phyloP scores from a whole-genome alignment of 2,888 invertebrate species.

The Tipula lateralis region DNA sequence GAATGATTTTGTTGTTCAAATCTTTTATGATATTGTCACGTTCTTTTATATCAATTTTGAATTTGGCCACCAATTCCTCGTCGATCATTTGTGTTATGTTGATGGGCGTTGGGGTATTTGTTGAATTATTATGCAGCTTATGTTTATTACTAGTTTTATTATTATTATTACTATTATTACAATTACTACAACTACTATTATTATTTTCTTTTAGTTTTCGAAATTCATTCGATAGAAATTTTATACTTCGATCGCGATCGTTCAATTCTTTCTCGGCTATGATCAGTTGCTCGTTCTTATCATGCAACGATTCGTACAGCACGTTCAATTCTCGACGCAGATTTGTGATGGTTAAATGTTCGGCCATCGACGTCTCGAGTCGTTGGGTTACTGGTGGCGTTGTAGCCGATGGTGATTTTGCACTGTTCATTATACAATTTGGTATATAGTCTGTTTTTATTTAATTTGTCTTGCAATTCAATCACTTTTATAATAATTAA shows the following conservation, averaged over 20 bases:
- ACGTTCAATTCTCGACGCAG: constrained; percentile 38
- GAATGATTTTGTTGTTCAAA: constrained; percentile 40
- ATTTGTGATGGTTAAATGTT: background rate
- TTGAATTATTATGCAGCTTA: background rate
- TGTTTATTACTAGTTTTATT: background rate
- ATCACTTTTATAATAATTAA: background rate
- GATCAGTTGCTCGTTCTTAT: constrained; percentile 39
- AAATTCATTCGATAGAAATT: constrained; percentile 36
- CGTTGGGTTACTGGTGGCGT: background rate
- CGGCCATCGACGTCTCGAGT: background rate
- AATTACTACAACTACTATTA: background rate
- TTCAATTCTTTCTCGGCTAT: constrained; percentile 37
- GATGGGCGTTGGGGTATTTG: background rate
- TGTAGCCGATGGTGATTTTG: constrained; percentile 13
- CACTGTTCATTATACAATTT: background rate
- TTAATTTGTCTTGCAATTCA: background rate
- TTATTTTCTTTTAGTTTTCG: constrained; percentile 35
- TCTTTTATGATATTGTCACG: constrained; percentile 40
- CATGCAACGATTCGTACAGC: constrained; percentile 37
- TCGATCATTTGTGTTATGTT: background rate
- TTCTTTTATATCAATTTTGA: constrained; percentile 39
- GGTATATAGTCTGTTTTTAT: background rate
- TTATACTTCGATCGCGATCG: constrained; percentile 37
- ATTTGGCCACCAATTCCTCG: constrained; percentile 36
- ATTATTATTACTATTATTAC: background rate